These are phyloP conservation scores for Mesocricetus auratus DNA, from an alignment of 2,113 vertebrate species.

Conservation along the genomic window DNA sequence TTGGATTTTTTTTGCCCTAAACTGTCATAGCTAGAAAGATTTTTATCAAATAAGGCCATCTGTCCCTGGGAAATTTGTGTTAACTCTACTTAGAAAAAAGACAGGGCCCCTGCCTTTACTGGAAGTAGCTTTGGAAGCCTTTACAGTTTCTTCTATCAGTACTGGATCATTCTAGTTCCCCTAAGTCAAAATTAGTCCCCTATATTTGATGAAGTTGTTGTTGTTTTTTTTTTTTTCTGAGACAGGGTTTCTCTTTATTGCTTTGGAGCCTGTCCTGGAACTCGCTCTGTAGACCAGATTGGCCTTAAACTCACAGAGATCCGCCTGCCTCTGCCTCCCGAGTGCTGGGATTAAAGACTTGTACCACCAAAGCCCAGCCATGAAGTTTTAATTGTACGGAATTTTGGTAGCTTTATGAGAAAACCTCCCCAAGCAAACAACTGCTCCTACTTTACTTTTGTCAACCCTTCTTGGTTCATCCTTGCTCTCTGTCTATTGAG, in stretches of 20 bases:
- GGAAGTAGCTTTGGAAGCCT: neutral
- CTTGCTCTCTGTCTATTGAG: neutral
- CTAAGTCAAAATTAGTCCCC: neutral
- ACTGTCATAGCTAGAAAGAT: neutral
- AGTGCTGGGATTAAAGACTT: no score
- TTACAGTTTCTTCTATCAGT: neutral
- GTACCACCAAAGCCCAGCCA: no score
- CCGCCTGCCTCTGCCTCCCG: no score
- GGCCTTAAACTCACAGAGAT: no score
- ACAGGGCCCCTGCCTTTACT: neutral
- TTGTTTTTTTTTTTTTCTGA: no score
- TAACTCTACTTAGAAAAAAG: neutral
- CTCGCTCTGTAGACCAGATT: no score
- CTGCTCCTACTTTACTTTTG: neutral
- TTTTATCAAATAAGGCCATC: neutral
- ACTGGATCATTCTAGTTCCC: neutral
- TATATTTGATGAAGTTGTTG: neutral
- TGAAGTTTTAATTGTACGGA: neutral
- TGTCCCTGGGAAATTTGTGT: constrained; percentile 13
- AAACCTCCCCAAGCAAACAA: neutral
- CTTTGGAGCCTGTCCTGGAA: no score
- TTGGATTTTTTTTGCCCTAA: neutral
- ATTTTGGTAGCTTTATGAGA: neutral
- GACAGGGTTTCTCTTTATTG: no score
- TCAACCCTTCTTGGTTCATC: neutral